These are phyloP conservation scores for Chionodraco myersi DNA, from an alignment of 2,113 vertebrate genomes.

Conservation along the genomic window DNA sequence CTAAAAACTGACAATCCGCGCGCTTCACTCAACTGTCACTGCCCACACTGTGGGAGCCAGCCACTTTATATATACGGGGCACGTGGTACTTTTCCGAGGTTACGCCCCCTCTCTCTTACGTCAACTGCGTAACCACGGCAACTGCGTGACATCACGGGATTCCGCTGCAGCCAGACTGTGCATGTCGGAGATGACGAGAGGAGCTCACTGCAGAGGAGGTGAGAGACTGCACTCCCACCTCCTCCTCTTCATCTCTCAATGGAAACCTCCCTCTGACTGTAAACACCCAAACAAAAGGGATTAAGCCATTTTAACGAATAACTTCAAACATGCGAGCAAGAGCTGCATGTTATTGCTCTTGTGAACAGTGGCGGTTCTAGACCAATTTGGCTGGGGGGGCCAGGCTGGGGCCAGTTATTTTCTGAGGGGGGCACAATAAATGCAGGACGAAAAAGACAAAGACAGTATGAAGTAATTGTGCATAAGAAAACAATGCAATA, in stretches of 20 bases:
- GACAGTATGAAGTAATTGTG: no score
- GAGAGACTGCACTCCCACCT: neutral
- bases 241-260: constrained; percentile 43
- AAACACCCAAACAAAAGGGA: constrained; percentile 13
- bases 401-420: no score
- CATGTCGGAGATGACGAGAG: constrained; percentile 56
- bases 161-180: constrained; percentile 60
- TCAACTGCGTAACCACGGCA: constrained; percentile 73
- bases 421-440: no score
- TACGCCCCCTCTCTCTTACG: constrained; percentile 39
- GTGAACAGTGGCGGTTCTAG: neutral
- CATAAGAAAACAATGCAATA: no score
- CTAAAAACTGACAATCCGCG: neutral
- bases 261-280: constrained; percentile 46
- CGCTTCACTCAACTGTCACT: constrained; percentile 18
- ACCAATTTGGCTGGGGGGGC: no score
- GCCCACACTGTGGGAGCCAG: neutral
- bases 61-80: constrained; percentile 63
- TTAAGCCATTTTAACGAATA: neutral
- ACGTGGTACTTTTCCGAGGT: constrained; percentile 66
- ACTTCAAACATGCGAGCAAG: neutral
- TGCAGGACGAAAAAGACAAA: no score
- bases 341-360: neutral
- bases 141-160: constrained; percentile 81
- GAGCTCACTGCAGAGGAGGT: constrained; percentile 39